phyloP scores from a whole-genome alignment of 2,888 invertebrate species.

The Drosophila borealis region DNA sequence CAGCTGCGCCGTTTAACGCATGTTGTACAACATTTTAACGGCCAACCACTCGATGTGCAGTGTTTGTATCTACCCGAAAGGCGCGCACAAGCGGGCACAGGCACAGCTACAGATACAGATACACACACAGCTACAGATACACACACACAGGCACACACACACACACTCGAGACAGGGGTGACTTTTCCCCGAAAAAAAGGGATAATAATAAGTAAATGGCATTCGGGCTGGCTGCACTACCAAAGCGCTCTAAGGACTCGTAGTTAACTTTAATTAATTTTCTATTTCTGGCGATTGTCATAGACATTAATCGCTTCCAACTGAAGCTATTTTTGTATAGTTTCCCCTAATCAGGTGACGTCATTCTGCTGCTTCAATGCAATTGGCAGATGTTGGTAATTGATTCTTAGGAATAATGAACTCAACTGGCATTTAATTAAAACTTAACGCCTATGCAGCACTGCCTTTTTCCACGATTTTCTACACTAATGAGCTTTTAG shows the following conservation, averaged over 20 bases:
- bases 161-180: conserved; percentile 55
- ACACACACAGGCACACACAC: conserved; percentile 25
- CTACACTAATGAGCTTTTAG: neutral
- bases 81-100: conserved; percentile 37
- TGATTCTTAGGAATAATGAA: neutral
- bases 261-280: conserved; percentile 75
- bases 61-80: conserved; percentile 67
- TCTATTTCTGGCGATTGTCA: conserved; percentile 54
- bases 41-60: conserved; percentile 73
- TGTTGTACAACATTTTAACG: conserved; percentile 78
- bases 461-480: neutral
- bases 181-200: conserved; percentile 63
- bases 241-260: conserved; percentile 23
- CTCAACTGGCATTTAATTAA: neutral
- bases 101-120: conserved; percentile 9
- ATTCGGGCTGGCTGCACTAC: conserved; percentile 12
- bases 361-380: conserved; percentile 1
- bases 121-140: conserved; percentile 31
- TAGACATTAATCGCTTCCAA: conserved; percentile 12
- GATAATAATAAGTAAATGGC: conserved; percentile 54
- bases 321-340: conserved; percentile 26
- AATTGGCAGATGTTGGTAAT: neutral
- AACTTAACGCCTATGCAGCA: neutral
- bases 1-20: conserved; percentile 76
- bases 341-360: neutral